Evolutionary conservation across 2,797 vertebrate genomes (phyloP).

Genomic region (Poecilia wingei): DNA sequence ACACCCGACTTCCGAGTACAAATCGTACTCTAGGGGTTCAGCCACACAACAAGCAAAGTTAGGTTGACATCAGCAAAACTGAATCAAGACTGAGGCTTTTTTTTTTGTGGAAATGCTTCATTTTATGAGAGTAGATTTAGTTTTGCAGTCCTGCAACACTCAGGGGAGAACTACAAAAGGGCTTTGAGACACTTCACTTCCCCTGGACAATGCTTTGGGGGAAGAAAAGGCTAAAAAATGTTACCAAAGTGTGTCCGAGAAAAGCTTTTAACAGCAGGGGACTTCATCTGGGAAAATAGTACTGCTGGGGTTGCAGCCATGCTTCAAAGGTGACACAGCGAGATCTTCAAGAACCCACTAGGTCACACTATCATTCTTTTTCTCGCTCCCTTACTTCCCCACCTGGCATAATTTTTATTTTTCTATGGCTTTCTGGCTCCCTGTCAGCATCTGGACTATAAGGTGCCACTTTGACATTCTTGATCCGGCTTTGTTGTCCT

Average conservation of each 20-base stretch:
- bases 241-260: constrained; percentile 40
- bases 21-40: constrained; percentile 39
- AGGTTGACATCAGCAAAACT: constrained; percentile 19
- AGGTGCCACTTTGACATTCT: constrained; percentile 25
- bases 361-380: constrained; percentile 23
- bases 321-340: constrained; percentile 53
- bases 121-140: constrained; percentile 10
- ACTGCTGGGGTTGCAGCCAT: constrained; percentile 26
- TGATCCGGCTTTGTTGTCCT: constrained; percentile 1
- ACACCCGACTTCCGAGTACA: constrained; percentile 28
- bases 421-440: constrained; percentile 10
- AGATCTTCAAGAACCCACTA: constrained; percentile 40
- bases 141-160: constrained; percentile 17
- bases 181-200: constrained; percentile 21
- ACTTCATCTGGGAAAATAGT: constrained; percentile 35
- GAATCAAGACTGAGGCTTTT: constrained; percentile 13
- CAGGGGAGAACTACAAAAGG: constrained; percentile 2
- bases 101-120: constrained; percentile 7
- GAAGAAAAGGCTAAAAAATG: constrained; percentile 21
- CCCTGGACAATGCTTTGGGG: constrained; percentile 33
- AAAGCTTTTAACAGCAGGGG: constrained; percentile 40
- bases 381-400: constrained; percentile 11
- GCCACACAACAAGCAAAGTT: constrained; percentile 37
- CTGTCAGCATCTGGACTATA: constrained; percentile 35
- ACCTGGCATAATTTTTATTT: constrained; percentile 17